phyloP scores from a whole-genome alignment of 2,888 invertebrate genomes.

The Megastigmus dorsalis region DNA sequence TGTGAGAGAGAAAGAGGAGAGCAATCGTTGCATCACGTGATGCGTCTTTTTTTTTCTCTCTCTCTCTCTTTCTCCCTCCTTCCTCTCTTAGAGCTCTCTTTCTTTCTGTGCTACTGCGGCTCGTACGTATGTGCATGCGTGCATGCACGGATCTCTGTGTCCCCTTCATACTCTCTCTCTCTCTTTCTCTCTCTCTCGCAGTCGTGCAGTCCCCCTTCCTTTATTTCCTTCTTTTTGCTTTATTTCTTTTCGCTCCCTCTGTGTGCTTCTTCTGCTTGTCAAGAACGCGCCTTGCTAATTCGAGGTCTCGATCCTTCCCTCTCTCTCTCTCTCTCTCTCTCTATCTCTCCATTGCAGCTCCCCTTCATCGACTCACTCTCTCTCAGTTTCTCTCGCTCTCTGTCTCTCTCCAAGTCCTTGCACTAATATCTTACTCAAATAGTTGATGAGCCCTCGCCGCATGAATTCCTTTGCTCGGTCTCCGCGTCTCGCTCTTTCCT shows the following conservation, averaged over 20 bases:
- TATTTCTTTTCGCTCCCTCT: conserved; percentile 32
- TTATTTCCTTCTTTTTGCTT: conserved; percentile 26
- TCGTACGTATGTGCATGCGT: not conserved
- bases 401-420: conserved; percentile 35
- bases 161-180: conserved; percentile 35
- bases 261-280: conserved; percentile 36
- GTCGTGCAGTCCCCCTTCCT: not conserved
- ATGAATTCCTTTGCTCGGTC: conserved; percentile 5
- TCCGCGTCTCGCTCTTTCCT: no score
- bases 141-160: not conserved
- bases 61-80: conserved; percentile 23
- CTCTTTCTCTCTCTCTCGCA: conserved; percentile 22
- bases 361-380: not conserved
- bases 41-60: conserved; percentile 11
- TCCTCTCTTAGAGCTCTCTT: no score
- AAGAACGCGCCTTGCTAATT: conserved; percentile 47
- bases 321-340: not conserved
- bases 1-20: no score
- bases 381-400: conserved; percentile 11
- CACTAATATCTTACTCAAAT: conserved; percentile 48
- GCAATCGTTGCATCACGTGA: conserved; percentile 53
- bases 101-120: no score
- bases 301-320: conserved; percentile 35
- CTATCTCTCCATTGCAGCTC: not conserved
- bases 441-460: conserved; percentile 9